phyloP scores from a whole-genome alignment of 1,140 invertebrate genomes.

The Caenorhabditis latens region DNA sequence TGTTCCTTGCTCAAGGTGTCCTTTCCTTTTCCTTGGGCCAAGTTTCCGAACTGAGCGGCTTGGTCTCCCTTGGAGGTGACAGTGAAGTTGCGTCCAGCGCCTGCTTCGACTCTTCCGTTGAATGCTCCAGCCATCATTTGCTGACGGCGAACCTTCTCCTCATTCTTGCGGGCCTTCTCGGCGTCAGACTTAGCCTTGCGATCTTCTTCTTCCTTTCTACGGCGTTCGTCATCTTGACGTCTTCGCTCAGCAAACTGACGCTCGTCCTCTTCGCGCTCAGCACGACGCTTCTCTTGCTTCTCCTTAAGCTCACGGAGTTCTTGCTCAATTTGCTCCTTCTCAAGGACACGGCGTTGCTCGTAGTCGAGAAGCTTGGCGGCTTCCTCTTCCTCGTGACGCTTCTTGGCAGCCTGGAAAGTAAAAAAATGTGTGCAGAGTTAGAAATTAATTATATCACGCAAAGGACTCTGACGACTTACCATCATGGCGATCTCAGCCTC shows the following conservation, averaged over 20 bases:
- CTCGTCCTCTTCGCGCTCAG: constrained; percentile 75
- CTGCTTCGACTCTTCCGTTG: constrained; percentile 62
- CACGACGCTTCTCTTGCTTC: constrained; percentile 71
- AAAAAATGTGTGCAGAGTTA: neutral
- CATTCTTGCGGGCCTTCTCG: constrained; percentile 70
- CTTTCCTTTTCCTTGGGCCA: constrained; percentile 68
- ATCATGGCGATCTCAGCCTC: constrained; percentile 71
- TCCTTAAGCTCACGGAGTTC: constrained; percentile 75
- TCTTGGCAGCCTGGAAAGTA: constrained; percentile 73
- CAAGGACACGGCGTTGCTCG: constrained; percentile 72
- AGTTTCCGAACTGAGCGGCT: constrained; percentile 77
- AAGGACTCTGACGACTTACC: constrained; percentile 14
- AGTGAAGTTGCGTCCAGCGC: constrained; percentile 75
- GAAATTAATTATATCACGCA: no score
- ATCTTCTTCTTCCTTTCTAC: constrained; percentile 71
- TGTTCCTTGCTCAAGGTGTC: constrained; percentile 72
- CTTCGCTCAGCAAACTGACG: constrained; percentile 73
- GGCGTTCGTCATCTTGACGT: constrained; percentile 73
- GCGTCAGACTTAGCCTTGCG: constrained; percentile 61
- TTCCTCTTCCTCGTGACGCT: constrained; percentile 77
- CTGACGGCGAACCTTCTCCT: constrained; percentile 72
- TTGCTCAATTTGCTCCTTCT: constrained; percentile 71
- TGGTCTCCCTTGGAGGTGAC: constrained; percentile 72
- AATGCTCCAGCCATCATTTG: constrained; percentile 73
- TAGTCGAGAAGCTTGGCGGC: constrained; percentile 75